These are phyloP conservation scores for Ostrea edulis DNA, from an alignment of 1,140 invertebrate genomes.

Conservation along the genomic window DNA sequence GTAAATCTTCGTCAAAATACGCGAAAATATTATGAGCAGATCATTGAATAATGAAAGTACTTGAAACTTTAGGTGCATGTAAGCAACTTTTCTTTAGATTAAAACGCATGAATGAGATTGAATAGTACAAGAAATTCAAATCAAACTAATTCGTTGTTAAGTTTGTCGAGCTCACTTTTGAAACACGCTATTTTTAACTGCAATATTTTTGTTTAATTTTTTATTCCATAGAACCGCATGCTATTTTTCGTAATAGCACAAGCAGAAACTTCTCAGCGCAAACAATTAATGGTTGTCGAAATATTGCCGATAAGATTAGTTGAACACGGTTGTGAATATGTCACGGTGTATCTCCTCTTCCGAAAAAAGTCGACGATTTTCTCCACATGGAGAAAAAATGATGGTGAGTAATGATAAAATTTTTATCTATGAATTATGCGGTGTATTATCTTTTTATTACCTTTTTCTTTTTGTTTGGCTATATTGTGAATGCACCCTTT, in stretches of 20 bases:
- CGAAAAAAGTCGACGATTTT: not conserved
- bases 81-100: not conserved
- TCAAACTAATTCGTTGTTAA: not conserved
- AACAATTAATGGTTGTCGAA: constrained; percentile 37
- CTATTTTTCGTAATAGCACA: constrained; percentile 14
- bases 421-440: constrained; percentile 27
- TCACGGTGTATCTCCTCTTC: not conserved
- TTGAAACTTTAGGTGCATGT: not conserved
- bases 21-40: not conserved
- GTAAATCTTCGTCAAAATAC: constrained; percentile 5
- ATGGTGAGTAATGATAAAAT: not conserved
- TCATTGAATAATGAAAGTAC: not conserved
- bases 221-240: constrained; percentile 11
- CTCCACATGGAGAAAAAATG: constrained; percentile 18
- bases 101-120: not conserved
- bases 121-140: not conserved
- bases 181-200: not conserved
- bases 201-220: not conserved
- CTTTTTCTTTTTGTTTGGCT: constrained; percentile 1
- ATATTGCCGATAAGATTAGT: not conserved
- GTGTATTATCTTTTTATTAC: constrained; percentile 6
- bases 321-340: constrained; percentile 3
- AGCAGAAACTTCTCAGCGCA: constrained; percentile 12
- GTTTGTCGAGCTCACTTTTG: not conserved
- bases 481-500: not conserved